Base-by-base conservation (phyloP, 2,797 vertebrate species). In the Rhincodon typus region DNA sequence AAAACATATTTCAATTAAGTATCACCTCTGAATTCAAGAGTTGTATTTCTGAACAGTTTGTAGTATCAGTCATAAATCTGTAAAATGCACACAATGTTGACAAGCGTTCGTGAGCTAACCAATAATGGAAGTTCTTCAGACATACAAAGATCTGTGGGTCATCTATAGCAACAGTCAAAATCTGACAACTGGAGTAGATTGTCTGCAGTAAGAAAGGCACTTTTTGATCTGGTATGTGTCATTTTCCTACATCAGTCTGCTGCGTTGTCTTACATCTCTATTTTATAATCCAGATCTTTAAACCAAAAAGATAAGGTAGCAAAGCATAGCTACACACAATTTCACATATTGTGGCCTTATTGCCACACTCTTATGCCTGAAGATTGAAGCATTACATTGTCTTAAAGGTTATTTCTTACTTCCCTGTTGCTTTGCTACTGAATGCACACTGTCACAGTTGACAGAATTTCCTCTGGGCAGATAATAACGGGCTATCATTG, bases 401-500 rank as follows among this genome's bases (percentile, higher is more conserved):
- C 21, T 69, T 69, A 93, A 93, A 93, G n/a, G 19, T 93, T 25
- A 69, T 93, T 69, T 66, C 90, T 93, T 93, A 66, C 66, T 38
- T 93, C 90, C 90, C 90, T 69, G n/a, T 93, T n/a, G 38, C 66
- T 93, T 93, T 93, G 90, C 90, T 69, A 42, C n/a, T 25, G 90
- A 93, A 69, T 69, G 90, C n/a, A 42, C 90, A 25, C n/a, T 69
- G n/a, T 69, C 90, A 93, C 66, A 42, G 90, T 42, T 93, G 66
- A 93, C 66, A 93, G 90, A 8, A 25, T 93, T 67, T 69, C 90
- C 90, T 93, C 62, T 21, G 38, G 90, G 90, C 90, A 93, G 67
- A 4, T 27, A 23, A n/a, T 69, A 93, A 93, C 69, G n/a, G n/a
- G 21, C 15, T 93, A 69, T 93, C 90, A 69, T 69, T 93, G 90